Conservation (phyloP, 2,888 invertebrate species). For the Drosophila birchii region DNA sequence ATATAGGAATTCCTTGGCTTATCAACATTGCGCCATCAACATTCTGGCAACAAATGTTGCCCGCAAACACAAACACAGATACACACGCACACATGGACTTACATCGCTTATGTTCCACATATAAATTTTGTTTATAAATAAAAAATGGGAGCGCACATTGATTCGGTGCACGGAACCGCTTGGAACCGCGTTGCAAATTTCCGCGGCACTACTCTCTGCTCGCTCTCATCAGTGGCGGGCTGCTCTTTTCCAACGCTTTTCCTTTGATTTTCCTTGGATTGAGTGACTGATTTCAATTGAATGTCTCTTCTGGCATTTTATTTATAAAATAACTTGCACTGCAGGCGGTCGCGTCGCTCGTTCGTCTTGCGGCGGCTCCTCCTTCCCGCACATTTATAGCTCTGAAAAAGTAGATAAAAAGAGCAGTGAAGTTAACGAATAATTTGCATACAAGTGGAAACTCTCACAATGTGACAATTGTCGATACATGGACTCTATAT, state of each 20-base stretch:
- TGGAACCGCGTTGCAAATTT: constrained; percentile 80
- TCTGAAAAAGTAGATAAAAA: constrained; percentile 43
- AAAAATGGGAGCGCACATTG: constrained; percentile 68
- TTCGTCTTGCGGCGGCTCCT: constrained; percentile 5
- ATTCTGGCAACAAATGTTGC: constrained; percentile 67
- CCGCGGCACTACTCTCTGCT: constrained; percentile 29
- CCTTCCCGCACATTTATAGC: constrained; percentile 31
- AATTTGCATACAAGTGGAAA: constrained; percentile 30
- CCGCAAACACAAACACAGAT: constrained; percentile 15
- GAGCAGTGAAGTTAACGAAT: constrained; percentile 42
- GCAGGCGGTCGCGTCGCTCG: constrained; percentile 70
- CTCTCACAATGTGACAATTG: constrained; percentile 41
- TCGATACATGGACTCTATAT: constrained; percentile 19
- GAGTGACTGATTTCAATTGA: constrained; percentile 66
- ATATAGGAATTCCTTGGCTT: constrained; percentile 27
- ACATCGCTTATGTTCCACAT: constrained; percentile 68
- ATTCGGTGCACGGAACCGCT: constrained; percentile 81
- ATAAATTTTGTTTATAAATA: constrained; percentile 76
- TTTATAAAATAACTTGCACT: constrained; percentile 80
- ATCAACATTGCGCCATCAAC: constrained; percentile 52
- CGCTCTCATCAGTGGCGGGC: constrained; percentile 5
- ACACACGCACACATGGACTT: not conserved
- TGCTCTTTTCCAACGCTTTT: constrained; percentile 44
- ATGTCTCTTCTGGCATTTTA: constrained; percentile 64
- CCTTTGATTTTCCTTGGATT: constrained; percentile 64